Conservation (phyloP, 2,113 vertebrate species). For the Nesospiza acunhae region DNA sequence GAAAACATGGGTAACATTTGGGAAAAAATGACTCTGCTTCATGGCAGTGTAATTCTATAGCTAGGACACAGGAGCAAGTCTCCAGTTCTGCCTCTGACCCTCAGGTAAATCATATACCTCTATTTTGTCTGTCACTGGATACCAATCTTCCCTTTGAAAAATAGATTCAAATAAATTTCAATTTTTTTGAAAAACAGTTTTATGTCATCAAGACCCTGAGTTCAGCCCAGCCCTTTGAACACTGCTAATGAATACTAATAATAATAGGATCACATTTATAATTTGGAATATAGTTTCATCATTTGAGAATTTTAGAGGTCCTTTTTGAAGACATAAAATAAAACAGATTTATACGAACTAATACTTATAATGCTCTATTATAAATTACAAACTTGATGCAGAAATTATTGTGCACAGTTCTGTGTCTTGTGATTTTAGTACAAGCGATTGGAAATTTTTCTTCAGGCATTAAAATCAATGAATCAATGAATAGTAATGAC, state of each 20-base stretch:
- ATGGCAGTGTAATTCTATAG: not conserved
- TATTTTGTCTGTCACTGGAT: not conserved
- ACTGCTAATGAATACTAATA: not conserved
- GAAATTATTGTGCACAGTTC: not conserved
- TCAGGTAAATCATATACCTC: not conserved
- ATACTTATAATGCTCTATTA: not conserved
- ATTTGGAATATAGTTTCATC: not conserved
- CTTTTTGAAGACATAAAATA: not conserved
- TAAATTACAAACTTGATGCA: not conserved
- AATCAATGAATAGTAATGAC: slow-evolving; percentile 23
- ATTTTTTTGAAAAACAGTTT: not conserved
- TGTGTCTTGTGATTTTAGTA: not conserved
- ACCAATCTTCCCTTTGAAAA: not conserved
- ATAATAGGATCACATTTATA: not conserved
- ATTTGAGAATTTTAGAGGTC: not conserved
- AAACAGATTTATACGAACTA: not conserved
- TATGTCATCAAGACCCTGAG: not conserved
- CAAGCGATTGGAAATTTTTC: not conserved
- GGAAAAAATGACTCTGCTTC: not conserved
- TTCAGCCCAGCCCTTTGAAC: not conserved
- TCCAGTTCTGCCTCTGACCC: not conserved
- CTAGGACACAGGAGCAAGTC: not conserved
- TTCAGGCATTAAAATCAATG: slow-evolving; percentile 19
- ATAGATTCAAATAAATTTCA: not conserved
- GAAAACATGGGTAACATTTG: not conserved